phyloP scores from a whole-genome alignment of 2,888 invertebrate genomes.

The Macrophya alboannulata region DNA sequence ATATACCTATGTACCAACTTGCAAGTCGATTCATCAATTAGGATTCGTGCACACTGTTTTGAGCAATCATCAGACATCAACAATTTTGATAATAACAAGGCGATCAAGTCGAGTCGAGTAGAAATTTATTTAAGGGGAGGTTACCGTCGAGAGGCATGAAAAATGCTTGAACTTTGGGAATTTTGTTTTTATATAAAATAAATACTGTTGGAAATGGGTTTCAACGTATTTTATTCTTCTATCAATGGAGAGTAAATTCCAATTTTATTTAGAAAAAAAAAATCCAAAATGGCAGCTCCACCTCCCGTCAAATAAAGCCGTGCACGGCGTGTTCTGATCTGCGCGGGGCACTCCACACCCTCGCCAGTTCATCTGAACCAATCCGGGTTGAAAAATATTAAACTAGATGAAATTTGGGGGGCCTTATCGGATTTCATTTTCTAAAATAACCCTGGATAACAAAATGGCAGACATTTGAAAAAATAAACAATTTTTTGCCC shows the following conservation, averaged over 20 bases:
- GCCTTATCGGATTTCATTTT: slow-evolving; percentile 13
- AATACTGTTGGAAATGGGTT: slow-evolving; percentile 21
- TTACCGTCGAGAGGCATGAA: neutral
- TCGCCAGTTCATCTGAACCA: slow-evolving; percentile 14
- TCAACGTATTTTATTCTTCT: slow-evolving; percentile 19
- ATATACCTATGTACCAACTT: too few species aligned
- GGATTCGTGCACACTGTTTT: too few species aligned
- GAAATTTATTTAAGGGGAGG: too few species aligned
- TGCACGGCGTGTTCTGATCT: neutral
- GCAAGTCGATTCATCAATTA: too few species aligned
- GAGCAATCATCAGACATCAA: too few species aligned
- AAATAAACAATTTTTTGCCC: neutral
- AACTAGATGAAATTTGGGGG: slow-evolving; percentile 8
- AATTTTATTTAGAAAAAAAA: slow-evolving; percentile 23
- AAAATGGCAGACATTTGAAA: slow-evolving; percentile 10
- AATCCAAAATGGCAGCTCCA: slow-evolving; percentile 8
- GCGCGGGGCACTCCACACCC: slow-evolving; percentile 25
- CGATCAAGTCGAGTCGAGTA: too few species aligned
- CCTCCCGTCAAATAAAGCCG: neutral
- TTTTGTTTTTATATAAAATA: slow-evolving; percentile 3
- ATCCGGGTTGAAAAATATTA: neutral
- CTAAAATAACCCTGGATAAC: neutral
- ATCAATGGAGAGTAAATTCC: slow-evolving; percentile 1
- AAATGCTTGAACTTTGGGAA: neutral
- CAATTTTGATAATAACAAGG: too few species aligned